Evolutionary conservation across 30 jellyfish, hydroid and myxozoan species (phyloP), one percentile per base, ranked within the genome.

Genomic region (Turritopsis rubra): DNA sequence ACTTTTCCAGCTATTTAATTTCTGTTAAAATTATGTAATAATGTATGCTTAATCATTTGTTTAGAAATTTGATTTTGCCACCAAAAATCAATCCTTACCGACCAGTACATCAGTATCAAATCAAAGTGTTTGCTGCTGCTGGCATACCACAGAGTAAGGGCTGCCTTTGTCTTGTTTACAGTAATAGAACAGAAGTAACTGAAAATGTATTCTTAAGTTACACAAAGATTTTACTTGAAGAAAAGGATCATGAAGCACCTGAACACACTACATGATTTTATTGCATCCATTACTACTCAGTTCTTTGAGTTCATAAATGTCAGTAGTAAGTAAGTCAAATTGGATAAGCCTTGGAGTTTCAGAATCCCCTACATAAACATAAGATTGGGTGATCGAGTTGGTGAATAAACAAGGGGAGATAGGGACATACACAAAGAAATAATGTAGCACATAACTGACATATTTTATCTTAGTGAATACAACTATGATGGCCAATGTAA

Each of bases 71-170:
- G 73, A 54, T 93, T n/a, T 81, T 85, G 29, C 99, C 99, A 25
- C 96, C 87, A 25, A 82, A 86, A 83, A 85, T 89, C 13, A 66
- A 86, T 66, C 91, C 91, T 60, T 93, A 87, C 83, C 86, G 99
- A 80, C 99, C 99, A 8, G 99, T 93, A 18, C 88, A 88, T 80
- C 92, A 89, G 80, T 93, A 93, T 68, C 93, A 81, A 41, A 52
- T 93, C 82, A 88, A 85, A 66, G 79, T 93, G 13, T 93, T 28
- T 89, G 85, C 89, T 26, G 99, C 99, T 20, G 99, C 85, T 28
- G 99, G 99, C 7, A 23, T 93, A 17, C 99, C 99, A 29, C 96
- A 87, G 75, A 93, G 99, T 93, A 93, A 29, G 95, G 52, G 7
- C 26, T 19, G 23, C 9, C 16, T 5, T 5, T 41, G 13, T 3